Percentiles rank a stretch among this genome's conserved stretches.
phyloP scores from a whole-genome alignment of 2,113 vertebrate genomes.

The Calypte anna region DNA sequence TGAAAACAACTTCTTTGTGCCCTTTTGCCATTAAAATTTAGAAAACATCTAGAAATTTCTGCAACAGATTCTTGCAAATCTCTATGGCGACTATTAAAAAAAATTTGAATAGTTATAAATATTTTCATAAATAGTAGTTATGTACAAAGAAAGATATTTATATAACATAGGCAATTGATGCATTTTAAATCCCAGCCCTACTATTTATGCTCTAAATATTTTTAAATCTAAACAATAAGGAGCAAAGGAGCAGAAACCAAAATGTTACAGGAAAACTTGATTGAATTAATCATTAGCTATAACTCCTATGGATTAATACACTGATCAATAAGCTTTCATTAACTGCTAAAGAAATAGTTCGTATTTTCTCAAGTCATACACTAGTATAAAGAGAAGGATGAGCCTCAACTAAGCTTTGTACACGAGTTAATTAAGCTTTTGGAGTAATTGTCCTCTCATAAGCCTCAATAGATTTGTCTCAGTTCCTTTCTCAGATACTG shows the following conservation, averaged over 20 bases:
- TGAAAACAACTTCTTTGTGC: background rate
- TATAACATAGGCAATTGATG: background rate
- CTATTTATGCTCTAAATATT: background rate
- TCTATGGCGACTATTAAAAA: background rate
- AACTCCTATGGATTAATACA: background rate
- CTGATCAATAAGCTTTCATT: background rate
- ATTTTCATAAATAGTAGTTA: background rate
- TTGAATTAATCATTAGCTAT: background rate
- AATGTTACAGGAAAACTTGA: background rate
- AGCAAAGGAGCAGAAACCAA: background rate
- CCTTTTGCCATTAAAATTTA: background rate
- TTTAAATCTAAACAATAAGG: background rate
- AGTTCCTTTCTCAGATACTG: conserved; percentile 11
- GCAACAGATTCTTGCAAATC: background rate
- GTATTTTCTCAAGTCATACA: background rate
- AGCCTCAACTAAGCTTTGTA: background rate
- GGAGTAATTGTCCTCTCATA: conserved; percentile 35
- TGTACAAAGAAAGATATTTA: background rate
- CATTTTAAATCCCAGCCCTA: background rate
- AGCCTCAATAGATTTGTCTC: conserved; percentile 15
- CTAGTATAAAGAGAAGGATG: background rate
- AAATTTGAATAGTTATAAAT: background rate
- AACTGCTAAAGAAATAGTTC: background rate
- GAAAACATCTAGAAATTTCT: background rate
- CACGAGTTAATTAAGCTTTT: conserved; percentile 43